Evolutionary conservation across 2,797 vertebrate species (phyloP).

Genomic region (Sebastes vulpes): DNA sequence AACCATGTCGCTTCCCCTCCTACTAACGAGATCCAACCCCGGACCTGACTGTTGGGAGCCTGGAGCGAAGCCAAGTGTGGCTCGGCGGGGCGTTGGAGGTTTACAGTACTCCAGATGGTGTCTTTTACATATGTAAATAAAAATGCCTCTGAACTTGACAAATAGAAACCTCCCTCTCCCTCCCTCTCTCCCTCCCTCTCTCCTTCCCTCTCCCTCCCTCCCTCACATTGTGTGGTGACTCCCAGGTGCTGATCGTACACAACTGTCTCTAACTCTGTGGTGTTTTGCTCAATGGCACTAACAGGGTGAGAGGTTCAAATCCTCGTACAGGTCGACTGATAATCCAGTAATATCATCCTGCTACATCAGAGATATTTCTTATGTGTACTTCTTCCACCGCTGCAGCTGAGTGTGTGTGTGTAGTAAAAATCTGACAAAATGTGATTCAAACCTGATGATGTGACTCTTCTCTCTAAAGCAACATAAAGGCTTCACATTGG

Average conservation of each 20-base stretch:
- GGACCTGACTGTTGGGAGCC: constrained; percentile 37
- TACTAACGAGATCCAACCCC: constrained; percentile 25
- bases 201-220: neutral
- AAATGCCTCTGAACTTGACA: constrained; percentile 29
- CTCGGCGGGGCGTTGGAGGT: constrained; percentile 42
- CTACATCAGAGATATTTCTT: neutral
- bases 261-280: neutral
- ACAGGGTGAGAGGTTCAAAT: neutral
- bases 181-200: neutral
- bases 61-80: constrained; percentile 48
- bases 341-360: neutral
- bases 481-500: neutral
- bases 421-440: neutral
- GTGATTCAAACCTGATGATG: neutral
- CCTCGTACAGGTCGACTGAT: neutral
- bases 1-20: neutral
- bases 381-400: no score
- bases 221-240: neutral
- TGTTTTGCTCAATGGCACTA: neutral
- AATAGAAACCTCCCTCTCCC: neutral
- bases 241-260: constrained; percentile 32
- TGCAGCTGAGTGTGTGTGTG: neutral
- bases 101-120: constrained; percentile 70
- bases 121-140: constrained; percentile 73
- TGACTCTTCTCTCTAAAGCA: neutral